Evolutionary conservation across 2,888 invertebrate genomes (phyloP).

Genomic region (Synanthedon vespiformis): DNA sequence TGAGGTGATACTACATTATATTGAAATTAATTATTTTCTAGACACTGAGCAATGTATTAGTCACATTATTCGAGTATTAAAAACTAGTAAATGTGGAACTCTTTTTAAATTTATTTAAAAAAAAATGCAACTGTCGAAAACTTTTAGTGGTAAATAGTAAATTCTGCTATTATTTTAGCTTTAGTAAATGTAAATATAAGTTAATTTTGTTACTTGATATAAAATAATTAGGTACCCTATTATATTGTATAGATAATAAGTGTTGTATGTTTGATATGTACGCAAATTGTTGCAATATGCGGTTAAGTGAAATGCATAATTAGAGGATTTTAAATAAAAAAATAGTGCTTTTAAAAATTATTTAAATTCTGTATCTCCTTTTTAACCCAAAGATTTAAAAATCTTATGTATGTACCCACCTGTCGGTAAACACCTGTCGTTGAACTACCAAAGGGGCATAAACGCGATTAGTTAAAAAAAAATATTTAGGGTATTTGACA

Average conservation of each 20-base stretch:
- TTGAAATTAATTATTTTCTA: constrained; percentile 8
- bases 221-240: constrained; percentile 67
- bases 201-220: constrained; percentile 69
- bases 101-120: not conserved
- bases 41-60: not conserved
- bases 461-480: not conserved
- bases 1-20: constrained; percentile 12
- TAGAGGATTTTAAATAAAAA: constrained; percentile 58
- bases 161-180: constrained; percentile 64
- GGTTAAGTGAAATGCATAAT: constrained; percentile 59
- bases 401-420: constrained; percentile 51
- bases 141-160: constrained; percentile 55
- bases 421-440: constrained; percentile 50
- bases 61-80: not conserved
- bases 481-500: no score
- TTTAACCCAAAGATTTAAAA: constrained; percentile 61
- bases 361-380: constrained; percentile 26
- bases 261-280: constrained; percentile 70
- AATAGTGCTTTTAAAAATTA: constrained; percentile 34
- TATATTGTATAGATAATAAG: constrained; percentile 65
- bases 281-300: constrained; percentile 68
- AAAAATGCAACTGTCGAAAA: constrained; percentile 15
- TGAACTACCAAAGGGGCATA: constrained; percentile 38
- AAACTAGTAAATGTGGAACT: not conserved
- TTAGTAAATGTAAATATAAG: constrained; percentile 66